A percentile compares a stretch with the other conserved stretches of the same genome.
These are phyloP conservation scores for Colletes latitarsis DNA, from an alignment of 1,140 invertebrate genomes.

Conservation along the genomic window DNA sequence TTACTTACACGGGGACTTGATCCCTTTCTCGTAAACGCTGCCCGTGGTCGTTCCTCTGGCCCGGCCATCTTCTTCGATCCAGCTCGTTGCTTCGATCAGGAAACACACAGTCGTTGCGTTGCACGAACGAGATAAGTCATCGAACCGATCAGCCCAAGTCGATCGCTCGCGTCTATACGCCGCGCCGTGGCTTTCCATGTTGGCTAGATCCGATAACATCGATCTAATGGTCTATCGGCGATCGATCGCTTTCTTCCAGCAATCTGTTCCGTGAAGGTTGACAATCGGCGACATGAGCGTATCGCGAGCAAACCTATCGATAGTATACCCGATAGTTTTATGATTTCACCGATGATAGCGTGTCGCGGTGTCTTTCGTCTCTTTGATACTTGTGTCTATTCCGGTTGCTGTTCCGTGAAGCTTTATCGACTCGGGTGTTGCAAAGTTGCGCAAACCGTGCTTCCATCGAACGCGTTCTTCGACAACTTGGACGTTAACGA, in stretches of 20 bases:
- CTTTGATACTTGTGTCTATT: not conserved
- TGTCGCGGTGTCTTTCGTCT: not conserved
- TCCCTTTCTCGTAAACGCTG: conserved; percentile 67
- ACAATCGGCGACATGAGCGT: not conserved
- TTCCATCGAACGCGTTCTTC: not conserved
- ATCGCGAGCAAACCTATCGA: not conserved
- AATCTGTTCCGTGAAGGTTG: not conserved
- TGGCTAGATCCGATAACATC: conserved; percentile 42
- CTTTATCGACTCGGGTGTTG: not conserved
- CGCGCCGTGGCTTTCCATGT: conserved; percentile 25
- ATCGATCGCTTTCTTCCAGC: conserved; percentile 12
- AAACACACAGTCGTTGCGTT: conserved; percentile 43
- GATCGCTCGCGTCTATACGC: conserved; percentile 41
- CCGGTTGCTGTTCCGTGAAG: not conserved
- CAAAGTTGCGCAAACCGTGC: too few species aligned
- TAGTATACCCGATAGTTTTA: not conserved
- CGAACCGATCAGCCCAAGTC: conserved; percentile 39
- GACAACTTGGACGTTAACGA: not conserved
- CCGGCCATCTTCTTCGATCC: conserved; percentile 32
- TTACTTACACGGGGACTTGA: conserved; percentile 67
- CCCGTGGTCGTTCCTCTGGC: not conserved
- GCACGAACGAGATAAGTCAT: conserved; percentile 57
- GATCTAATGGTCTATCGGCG: conserved; percentile 41
- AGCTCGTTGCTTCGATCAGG: conserved; percentile 46
- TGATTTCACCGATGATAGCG: conserved; percentile 18